Percentiles rank a stretch among this genome's conserved stretches.
Conservation (phyloP, 1,140 invertebrate genomes). For the Eciton burchellii region DNA sequence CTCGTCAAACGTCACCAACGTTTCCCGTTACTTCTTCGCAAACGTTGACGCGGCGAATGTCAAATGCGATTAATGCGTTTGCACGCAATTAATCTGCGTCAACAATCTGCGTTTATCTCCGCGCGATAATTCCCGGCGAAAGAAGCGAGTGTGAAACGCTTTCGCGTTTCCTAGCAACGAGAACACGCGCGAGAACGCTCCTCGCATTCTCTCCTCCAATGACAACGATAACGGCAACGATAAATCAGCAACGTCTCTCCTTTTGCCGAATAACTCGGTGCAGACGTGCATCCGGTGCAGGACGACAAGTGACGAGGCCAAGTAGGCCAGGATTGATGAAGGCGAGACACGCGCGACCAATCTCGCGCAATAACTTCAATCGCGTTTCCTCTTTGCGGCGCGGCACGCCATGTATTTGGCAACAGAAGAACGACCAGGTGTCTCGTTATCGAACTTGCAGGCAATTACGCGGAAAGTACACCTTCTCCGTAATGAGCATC, state of each 20-base stretch:
- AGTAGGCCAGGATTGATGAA: conserved; percentile 63
- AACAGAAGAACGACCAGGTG: background rate
- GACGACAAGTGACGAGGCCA: conserved; percentile 46
- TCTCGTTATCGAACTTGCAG: background rate
- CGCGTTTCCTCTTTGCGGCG: conserved; percentile 80
- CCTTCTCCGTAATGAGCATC: background rate
- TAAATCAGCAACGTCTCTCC: background rate
- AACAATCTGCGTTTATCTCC: conserved; percentile 31
- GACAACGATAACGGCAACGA: conserved; percentile 12
- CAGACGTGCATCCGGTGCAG: conserved; percentile 50
- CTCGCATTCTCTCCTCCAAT: conserved; percentile 23
- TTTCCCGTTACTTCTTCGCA: background rate
- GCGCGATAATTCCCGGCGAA: conserved; percentile 14
- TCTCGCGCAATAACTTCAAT: conserved; percentile 79
- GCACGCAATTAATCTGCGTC: conserved; percentile 13
- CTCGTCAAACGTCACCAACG: background rate
- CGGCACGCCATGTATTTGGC: conserved; percentile 16
- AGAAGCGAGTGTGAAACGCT: conserved; percentile 36
- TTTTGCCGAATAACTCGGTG: conserved; percentile 58
- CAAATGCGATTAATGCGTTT: conserved; percentile 42
- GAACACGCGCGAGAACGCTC: conserved; percentile 22
- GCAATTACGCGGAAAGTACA: background rate
- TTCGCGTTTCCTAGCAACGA: conserved; percentile 27
- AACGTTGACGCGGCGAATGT: conserved; percentile 27
- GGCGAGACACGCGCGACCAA: conserved; percentile 67